phyloP scores from a whole-genome alignment of 2,888 invertebrate species.

The Tachina fera region DNA sequence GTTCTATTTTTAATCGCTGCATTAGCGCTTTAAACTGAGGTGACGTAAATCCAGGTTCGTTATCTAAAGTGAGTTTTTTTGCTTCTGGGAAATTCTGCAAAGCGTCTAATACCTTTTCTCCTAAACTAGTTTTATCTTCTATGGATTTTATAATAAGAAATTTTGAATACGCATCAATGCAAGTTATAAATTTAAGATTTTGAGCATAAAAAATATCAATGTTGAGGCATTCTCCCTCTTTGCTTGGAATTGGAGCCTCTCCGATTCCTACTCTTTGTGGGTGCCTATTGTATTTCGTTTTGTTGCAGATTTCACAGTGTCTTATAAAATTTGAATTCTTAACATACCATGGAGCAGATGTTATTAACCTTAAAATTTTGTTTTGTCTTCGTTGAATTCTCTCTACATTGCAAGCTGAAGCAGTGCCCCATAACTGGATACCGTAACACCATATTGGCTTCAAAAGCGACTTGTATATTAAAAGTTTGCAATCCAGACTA shows the following conservation, averaged over 20 bases:
- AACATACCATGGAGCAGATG: too few relatives aligned
- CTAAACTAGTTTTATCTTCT: constrained; percentile 17
- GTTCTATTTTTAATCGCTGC: neutral
- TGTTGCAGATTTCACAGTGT: neutral
- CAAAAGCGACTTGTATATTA: too few relatives aligned
- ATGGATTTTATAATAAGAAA: constrained; percentile 11
- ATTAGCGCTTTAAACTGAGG: neutral
- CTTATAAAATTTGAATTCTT: constrained; percentile 17
- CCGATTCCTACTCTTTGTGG: constrained; percentile 31
- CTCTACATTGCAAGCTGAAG: too few relatives aligned
- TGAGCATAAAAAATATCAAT: constrained; percentile 44
- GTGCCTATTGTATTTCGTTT: neutral
- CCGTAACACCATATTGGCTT: too few relatives aligned
- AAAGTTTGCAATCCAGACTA: too few relatives aligned
- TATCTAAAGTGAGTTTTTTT: constrained; percentile 20
- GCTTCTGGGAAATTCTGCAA: constrained; percentile 1
- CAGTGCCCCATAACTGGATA: too few relatives aligned
- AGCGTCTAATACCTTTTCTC: constrained; percentile 1
- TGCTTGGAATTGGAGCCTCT: constrained; percentile 27
- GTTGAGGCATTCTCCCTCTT: constrained; percentile 34
- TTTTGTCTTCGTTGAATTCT: too few relatives aligned
- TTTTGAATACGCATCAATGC: constrained; percentile 33
- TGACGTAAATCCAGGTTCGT: neutral
- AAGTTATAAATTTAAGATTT: constrained; percentile 17
- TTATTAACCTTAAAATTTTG: constrained; percentile 26